These are phyloP conservation scores for Drosophila santomea DNA, from an alignment of 1,140 invertebrate genomes.

Conservation along the genomic window DNA sequence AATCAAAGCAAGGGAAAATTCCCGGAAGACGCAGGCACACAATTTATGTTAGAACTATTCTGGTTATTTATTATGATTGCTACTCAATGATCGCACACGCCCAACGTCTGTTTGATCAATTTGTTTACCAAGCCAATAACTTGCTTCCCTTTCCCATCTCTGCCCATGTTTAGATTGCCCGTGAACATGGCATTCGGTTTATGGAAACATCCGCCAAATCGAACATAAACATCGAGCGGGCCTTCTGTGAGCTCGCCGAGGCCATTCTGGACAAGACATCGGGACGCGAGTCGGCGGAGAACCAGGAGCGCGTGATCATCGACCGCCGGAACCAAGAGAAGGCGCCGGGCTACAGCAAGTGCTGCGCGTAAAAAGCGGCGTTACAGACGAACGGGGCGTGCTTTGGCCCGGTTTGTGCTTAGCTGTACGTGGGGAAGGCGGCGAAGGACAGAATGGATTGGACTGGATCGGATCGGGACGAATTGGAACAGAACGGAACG, in stretches of 20 bases:
- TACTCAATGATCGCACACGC: constrained; percentile 4
- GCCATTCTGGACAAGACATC: constrained; percentile 96
- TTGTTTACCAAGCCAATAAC: constrained; percentile 23
- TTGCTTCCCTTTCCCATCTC: not conserved
- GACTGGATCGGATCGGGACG: not conserved
- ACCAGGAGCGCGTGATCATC: constrained; percentile 88
- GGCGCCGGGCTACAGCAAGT: constrained; percentile 83
- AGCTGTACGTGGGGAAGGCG: constrained; percentile 1
- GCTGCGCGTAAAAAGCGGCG: constrained; percentile 77
- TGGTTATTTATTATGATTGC: constrained; percentile 15
- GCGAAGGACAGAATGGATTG: constrained; percentile 1
- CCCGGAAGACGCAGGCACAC: not conserved
- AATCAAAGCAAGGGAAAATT: not conserved
- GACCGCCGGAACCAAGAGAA: constrained; percentile 86
- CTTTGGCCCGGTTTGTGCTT: constrained; percentile 12
- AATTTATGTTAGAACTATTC: not conserved
- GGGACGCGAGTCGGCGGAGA: constrained; percentile 88
- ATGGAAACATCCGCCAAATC: constrained; percentile 99
- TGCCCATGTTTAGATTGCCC: constrained; percentile 91
- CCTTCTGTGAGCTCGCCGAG: constrained; percentile 98
- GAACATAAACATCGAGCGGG: constrained; percentile 98
- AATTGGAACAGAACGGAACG: not conserved
- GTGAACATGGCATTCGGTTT: constrained; percentile 98
- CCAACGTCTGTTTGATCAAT: constrained; percentile 13
- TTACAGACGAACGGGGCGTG: constrained; percentile 7